These are phyloP conservation scores for Pogonomyrmex barbatus DNA, from an alignment of 1,140 invertebrate species.

Conservation along the genomic window DNA sequence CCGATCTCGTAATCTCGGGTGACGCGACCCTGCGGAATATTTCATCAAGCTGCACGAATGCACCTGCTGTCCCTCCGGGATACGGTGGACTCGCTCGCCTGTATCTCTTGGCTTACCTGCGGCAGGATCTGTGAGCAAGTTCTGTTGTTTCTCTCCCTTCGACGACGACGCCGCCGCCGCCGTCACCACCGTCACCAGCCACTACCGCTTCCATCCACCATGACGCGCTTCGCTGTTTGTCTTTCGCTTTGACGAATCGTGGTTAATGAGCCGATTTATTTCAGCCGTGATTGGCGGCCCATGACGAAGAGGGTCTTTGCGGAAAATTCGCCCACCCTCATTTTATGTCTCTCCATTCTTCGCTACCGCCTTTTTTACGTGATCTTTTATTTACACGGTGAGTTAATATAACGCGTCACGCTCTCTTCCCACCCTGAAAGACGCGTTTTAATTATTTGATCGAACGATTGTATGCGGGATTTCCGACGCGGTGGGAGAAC, in stretches of 20 bases:
- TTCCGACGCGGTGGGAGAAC: not conserved
- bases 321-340: conserved; percentile 43
- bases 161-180: not conserved
- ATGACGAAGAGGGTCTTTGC: conserved; percentile 44
- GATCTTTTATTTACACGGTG: not conserved
- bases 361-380: conserved; percentile 3
- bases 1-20: conserved; percentile 65
- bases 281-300: conserved; percentile 59
- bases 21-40: conserved; percentile 70
- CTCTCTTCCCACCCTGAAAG: not conserved
- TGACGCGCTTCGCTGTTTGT: conserved; percentile 36
- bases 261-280: conserved; percentile 70
- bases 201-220: not conserved
- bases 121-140: not conserved
- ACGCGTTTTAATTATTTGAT: conserved; percentile 29
- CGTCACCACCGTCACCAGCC: not conserved
- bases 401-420: conserved; percentile 8
- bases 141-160: conserved; percentile 5
- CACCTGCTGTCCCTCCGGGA: not conserved
- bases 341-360: not conserved
- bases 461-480: not conserved
- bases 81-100: not conserved
- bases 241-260: conserved; percentile 59
- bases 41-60: conserved; percentile 55
- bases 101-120: not conserved